phyloP scores from a whole-genome alignment of 2,113 vertebrate genomes.

The Macroglossus sobrinus region DNA sequence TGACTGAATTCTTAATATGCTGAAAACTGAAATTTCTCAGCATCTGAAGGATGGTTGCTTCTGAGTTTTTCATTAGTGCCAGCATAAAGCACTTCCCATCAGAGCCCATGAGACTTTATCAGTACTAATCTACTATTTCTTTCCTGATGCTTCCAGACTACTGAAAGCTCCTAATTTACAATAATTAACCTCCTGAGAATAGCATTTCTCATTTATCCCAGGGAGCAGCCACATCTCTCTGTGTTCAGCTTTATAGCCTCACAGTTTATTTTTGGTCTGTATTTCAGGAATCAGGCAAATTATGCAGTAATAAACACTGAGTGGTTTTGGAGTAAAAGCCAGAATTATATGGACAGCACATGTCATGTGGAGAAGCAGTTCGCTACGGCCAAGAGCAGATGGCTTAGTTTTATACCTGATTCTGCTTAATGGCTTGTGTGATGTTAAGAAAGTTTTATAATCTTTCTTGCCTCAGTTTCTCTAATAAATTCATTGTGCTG shows the following conservation, averaged over 20 bases:
- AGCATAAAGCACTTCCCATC: conserved; percentile 50
- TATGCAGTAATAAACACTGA: background rate
- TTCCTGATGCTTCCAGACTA: conserved; percentile 53
- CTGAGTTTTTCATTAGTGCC: conserved; percentile 66
- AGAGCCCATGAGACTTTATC: conserved; percentile 58
- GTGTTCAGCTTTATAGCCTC: background rate
- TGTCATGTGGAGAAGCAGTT: background rate
- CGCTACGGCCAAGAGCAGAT: background rate
- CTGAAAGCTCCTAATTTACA: conserved; percentile 60
- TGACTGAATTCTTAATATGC: conserved; percentile 64
- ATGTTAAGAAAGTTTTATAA: background rate
- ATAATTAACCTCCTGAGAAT: conserved; percentile 74
- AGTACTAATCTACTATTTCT: conserved; percentile 66
- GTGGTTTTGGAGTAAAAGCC: background rate
- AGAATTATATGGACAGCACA: background rate
- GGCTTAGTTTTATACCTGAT: background rate
- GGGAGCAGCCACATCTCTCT: background rate
- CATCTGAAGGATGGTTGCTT: conserved; percentile 21
- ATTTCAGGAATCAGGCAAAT: conserved; percentile 11
- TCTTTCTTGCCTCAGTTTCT: background rate
- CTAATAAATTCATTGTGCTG: background rate
- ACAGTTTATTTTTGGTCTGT: background rate
- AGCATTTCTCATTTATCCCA: conserved; percentile 55
- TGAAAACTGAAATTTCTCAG: conserved; percentile 68
- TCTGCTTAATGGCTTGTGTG: background rate